Conservation (phyloP, 2,113 vertebrate species). For the Otus sunia region DNA sequence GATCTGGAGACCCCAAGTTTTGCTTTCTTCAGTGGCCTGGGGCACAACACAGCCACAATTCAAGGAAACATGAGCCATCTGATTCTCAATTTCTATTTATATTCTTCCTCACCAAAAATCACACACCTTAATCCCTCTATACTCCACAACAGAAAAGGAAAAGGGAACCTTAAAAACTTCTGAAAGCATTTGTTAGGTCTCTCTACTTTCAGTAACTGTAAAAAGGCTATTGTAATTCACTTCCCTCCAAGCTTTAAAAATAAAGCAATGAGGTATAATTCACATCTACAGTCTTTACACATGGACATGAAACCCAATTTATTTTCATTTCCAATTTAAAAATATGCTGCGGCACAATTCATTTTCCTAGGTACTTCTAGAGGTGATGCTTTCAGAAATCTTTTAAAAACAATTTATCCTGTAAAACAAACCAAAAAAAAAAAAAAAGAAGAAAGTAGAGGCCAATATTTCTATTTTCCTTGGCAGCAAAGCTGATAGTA, state of each 20-base stretch:
- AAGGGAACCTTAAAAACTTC: not conserved
- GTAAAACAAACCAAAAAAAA: not conserved
- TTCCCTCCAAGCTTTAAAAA: not conserved
- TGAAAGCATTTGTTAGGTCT: fast-evolving
- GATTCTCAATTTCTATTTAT: not conserved
- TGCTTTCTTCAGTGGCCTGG: not conserved
- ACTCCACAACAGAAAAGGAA: not conserved
- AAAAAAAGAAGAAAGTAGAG: not conserved
- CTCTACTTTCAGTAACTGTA: not conserved
- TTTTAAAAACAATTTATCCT: not conserved
- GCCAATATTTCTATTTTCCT: not conserved
- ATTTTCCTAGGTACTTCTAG: not conserved
- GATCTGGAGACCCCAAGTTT: not conserved
- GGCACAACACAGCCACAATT: not conserved
- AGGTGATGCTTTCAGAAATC: not conserved
- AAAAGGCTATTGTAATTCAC: not conserved
- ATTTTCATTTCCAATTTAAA: not conserved
- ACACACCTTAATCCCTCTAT: not conserved
- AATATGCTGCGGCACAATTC: not conserved
- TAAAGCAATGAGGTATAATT: not conserved
- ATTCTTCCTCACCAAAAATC: not conserved
- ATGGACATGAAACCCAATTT: not conserved
- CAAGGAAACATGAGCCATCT: not conserved
- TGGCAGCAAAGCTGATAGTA: not conserved
- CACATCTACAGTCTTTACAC: not conserved